Base-by-base conservation (phyloP, 1,140 invertebrate genomes). In the Aphidius ervi region DNA sequence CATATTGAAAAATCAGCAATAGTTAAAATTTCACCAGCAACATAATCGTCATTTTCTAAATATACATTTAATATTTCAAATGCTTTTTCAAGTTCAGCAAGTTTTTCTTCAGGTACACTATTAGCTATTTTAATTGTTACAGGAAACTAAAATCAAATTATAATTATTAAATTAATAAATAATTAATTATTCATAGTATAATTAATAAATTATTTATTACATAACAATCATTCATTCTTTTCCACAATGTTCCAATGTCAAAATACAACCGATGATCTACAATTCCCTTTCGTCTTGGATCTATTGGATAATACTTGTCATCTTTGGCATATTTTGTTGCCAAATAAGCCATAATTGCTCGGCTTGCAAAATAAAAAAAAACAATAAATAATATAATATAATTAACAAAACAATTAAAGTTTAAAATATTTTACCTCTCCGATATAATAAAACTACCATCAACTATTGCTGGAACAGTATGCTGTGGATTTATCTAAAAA, bases 391-490 rank as follows among this genome's bases (percentile, higher is more conserved):
- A 3, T 31, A 31, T 31, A 31, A 31, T 31, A 31, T 31, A 31
- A 31, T 31, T 31, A 4, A 31, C 2, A 31, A 3, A 31, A 16
- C 16, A 16, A 16, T 16, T n/a, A 5, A 46, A 56, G 46, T 45
- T 39, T 0, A 4, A 4, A 8, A 47, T 40, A 42, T 20, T 16
- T 23, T 68, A 83, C 84, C 84, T 85, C 64, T 86, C 84, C 64
- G 74, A 83, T 37, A 89, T 62, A 62, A 83, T 74, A 50, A 89
- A 81, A 37, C 86, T 86, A 62, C 85, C 79, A 65, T 89, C 88
- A 64, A 86, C 82, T n/a, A 90, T 78, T 1, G 86, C 84, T 23
- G 88, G 88, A 61, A 90, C 73, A n/a, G 82, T 83, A 64, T 88
- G 87, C 60, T 86, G 84, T 39, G 85, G 85, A 78, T 88, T 88